Percentiles rank a stretch among this genome's conserved stretches.
Conservation (phyloP, 2,888 invertebrate genomes). For the Thalpophila matura region DNA sequence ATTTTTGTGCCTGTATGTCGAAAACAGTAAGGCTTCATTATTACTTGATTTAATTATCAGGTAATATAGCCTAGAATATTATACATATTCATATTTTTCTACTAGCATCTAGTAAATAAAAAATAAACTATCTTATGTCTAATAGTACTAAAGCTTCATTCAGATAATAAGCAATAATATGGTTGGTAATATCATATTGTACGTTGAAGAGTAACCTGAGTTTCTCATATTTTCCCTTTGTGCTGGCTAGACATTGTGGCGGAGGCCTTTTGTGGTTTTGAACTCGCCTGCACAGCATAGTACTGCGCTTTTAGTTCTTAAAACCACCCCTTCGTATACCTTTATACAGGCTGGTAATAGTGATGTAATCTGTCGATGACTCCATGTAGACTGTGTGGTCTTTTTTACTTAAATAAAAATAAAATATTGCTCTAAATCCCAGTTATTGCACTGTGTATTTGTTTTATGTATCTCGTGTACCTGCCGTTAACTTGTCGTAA, state of each 20-base stretch:
- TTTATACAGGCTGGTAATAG: slow-evolving; percentile 41
- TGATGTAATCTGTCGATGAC: slow-evolving; percentile 33
- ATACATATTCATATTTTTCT: neutral
- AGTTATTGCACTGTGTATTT: no score
- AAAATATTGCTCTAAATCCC: no score
- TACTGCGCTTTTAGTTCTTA: slow-evolving; percentile 87
- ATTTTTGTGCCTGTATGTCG: no score
- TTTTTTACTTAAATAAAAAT: no score
- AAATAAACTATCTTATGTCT: neutral
- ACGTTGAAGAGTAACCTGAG: slow-evolving; percentile 44
- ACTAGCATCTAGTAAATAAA: neutral
- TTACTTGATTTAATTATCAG: neutral
- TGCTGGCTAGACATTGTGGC: slow-evolving; percentile 76
- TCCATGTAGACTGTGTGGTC: no score
- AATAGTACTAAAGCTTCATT: no score
- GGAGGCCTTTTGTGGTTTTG: slow-evolving; percentile 84
- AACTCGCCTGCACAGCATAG: slow-evolving; percentile 71
- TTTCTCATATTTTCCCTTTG: slow-evolving; percentile 73
- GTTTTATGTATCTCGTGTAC: no score
- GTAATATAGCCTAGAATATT: no score
- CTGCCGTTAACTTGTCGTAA: no score
- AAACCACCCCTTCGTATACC: slow-evolving; percentile 71
- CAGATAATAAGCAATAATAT: slow-evolving; percentile 47
- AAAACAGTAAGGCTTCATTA: no score
- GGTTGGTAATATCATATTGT: slow-evolving; percentile 53